Conservation (phyloP, 2,797 vertebrate species). For the Crocidura indochinensis region DNA sequence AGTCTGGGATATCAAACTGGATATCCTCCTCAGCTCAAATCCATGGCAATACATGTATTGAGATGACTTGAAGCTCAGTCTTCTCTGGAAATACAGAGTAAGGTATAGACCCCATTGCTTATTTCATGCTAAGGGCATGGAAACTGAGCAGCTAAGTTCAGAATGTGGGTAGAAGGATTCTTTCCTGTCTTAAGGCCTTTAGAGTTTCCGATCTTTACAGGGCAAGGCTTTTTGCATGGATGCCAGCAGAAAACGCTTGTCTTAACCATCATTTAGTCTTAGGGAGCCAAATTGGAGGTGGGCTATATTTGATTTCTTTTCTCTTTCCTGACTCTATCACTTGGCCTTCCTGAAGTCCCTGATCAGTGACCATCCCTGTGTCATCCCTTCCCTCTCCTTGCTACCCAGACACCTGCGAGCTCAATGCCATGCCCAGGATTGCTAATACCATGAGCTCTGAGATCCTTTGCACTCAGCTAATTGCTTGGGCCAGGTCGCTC, state of each 20-base stretch:
- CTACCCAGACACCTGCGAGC: slow-evolving; percentile 22
- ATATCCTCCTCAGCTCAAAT: not conserved
- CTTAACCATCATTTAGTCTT: not conserved
- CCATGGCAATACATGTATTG: not conserved
- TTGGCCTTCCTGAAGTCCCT: not conserved
- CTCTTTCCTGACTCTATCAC: too few relatives aligned
- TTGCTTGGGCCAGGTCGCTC: slow-evolving; percentile 62
- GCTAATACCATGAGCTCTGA: slow-evolving; percentile 17
- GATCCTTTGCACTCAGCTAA: slow-evolving; percentile 70
- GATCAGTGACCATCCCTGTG: not conserved
- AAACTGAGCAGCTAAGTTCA: not conserved
- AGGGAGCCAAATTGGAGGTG: not conserved
- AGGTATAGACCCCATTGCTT: not conserved
- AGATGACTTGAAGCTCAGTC: not conserved
- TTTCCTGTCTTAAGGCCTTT: not conserved
- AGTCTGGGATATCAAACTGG: not conserved
- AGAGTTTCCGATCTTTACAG: slow-evolving; percentile 27
- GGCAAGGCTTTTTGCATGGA: not conserved
- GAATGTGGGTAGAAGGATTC: not conserved
- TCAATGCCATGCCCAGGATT: not conserved
- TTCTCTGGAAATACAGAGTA: slow-evolving; percentile 17
- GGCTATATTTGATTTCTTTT: not conserved
- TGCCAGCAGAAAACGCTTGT: not conserved
- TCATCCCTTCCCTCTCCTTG: not conserved
- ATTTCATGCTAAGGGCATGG: not conserved